Evolutionary conservation across 2,113 vertebrate genomes (phyloP).

Genomic region (Cryptomyrus ogoouensis): DNA sequence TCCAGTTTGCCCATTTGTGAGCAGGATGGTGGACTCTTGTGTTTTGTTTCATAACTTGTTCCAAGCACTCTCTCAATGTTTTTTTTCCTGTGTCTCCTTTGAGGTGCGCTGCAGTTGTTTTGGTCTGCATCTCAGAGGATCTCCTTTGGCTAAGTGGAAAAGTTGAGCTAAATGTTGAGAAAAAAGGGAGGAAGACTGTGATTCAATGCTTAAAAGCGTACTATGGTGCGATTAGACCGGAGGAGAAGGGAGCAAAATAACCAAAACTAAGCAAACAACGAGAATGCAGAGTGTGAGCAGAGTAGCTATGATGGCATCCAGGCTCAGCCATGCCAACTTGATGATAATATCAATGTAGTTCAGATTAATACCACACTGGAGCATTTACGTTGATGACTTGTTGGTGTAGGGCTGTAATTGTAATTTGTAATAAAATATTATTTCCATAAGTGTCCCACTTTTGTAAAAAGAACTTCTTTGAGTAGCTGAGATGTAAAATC

Average conservation of each 20-base stretch:
- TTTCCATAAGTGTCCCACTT: neutral
- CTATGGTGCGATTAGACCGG: neutral
- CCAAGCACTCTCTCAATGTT: neutral
- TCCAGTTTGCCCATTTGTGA: neutral
- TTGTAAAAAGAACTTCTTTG: too few relatives aligned
- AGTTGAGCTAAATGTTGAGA: neutral
- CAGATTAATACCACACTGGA: neutral
- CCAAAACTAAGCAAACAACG: neutral
- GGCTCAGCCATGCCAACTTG: neutral
- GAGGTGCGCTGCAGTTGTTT: neutral
- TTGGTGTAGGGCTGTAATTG: too few relatives aligned
- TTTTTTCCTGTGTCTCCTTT: neutral
- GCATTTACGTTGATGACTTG: too few relatives aligned
- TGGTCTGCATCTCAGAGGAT: neutral
- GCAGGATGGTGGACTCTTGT: neutral
- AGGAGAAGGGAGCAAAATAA: neutral
- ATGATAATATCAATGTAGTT: neutral
- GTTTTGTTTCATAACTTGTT: neutral
- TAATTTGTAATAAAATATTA: neutral
- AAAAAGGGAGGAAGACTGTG: neutral
- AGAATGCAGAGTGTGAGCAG: neutral
- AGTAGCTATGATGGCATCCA: neutral
- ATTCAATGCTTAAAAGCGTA: neutral
- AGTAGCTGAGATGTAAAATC: too few relatives aligned
- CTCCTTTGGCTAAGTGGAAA: neutral